Conservation (phyloP, 2,888 invertebrate genomes). For the Meteorus cinctellus region DNA sequence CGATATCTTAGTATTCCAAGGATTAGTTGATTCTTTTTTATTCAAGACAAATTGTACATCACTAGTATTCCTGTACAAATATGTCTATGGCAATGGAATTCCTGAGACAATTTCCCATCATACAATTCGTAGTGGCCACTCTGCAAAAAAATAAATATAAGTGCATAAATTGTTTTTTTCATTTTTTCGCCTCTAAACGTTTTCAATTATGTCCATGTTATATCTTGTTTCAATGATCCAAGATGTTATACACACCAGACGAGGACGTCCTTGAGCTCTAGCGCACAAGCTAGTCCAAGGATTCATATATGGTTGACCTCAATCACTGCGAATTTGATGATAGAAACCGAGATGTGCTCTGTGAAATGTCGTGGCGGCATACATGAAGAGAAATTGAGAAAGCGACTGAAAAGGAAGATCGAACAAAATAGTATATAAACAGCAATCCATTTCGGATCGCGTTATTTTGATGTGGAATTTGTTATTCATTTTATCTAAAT, state of each 20-base stretch:
- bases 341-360: conserved; percentile 47
- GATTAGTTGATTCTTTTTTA: conserved; percentile 18
- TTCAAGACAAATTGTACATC: conserved; percentile 25
- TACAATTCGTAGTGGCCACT: conserved; percentile 47
- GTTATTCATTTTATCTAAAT: no score
- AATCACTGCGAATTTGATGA: conserved; percentile 62
- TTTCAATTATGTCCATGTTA: not conserved
- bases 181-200: conserved; percentile 9
- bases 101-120: conserved; percentile 51
- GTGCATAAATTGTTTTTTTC: conserved; percentile 7
- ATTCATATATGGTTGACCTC: conserved; percentile 52
- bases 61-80: conserved; percentile 21
- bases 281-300: conserved; percentile 65
- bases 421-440: no score
- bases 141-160: conserved; percentile 40
- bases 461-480: no score
- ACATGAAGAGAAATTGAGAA: conserved; percentile 19
- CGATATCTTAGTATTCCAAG: conserved; percentile 25
- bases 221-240: conserved; percentile 32
- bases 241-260: not conserved
- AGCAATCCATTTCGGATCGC: no score
- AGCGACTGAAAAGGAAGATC: no score
- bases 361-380: not conserved
- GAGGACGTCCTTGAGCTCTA: conserved; percentile 52
- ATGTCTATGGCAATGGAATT: conserved; percentile 62